Percentiles rank a stretch among this genome's conserved stretches.
Conservation (phyloP, 1,140 invertebrate species). For the Globodera rostochiensis region DNA sequence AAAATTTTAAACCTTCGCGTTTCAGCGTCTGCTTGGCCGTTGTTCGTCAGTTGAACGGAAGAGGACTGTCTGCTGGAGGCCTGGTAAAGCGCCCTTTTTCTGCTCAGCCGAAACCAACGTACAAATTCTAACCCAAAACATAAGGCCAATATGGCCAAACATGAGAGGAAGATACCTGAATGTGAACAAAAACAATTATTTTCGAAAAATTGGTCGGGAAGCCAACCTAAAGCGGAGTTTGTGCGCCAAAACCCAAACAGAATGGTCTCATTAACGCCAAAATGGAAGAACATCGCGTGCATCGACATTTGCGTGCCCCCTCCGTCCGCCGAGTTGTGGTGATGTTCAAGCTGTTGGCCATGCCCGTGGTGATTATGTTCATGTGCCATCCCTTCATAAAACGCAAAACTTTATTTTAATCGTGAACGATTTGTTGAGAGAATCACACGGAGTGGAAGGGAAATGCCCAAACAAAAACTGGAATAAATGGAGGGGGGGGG, state of each 20-base stretch:
- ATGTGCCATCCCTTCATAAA: not conserved
- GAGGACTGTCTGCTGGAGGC: conserved; percentile 7
- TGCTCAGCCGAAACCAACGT: conserved; percentile 52
- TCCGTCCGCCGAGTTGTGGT: conserved; percentile 3
- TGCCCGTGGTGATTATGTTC: not conserved
- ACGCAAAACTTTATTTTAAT: too few relatives aligned
- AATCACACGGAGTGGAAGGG: too few relatives aligned
- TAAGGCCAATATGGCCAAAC: conserved; percentile 47
- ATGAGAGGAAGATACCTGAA: conserved; percentile 61
- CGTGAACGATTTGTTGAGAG: too few relatives aligned
- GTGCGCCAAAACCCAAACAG: conserved; percentile 60
- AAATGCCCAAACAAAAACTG: too few relatives aligned
- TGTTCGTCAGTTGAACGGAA: conserved; percentile 7
- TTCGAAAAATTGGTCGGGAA: not conserved
- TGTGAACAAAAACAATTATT: conserved; percentile 7
- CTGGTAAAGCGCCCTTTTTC: conserved; percentile 29
- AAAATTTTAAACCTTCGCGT: conserved; percentile 1
- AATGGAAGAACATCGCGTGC: conserved; percentile 62
- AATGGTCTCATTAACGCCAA: conserved; percentile 57
- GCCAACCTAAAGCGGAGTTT: conserved; percentile 47
- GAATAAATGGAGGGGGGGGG: not conserved
- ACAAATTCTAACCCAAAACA: conserved; percentile 57
- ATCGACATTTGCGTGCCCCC: conserved; percentile 24
- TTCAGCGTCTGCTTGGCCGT: not conserved
- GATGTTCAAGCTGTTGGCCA: not conserved